A percentile compares a stretch with the other conserved stretches of the same genome.
These are phyloP conservation scores for Columbina picui DNA, from an alignment of 2,113 vertebrate genomes.

Conservation along the genomic window DNA sequence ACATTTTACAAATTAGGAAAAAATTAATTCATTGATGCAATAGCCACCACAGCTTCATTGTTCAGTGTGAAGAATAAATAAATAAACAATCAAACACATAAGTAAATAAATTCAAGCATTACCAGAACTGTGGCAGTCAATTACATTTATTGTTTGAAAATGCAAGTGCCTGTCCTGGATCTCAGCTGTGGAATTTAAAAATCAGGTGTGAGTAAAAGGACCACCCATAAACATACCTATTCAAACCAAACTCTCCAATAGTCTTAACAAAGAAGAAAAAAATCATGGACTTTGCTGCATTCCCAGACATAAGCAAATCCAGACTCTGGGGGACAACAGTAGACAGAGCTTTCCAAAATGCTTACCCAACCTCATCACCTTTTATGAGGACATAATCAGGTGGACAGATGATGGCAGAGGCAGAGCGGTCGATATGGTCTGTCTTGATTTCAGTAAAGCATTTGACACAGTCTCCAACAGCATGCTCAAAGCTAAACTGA, in stretches of 20 bases:
- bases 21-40: neutral
- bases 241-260: neutral
- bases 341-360: neutral
- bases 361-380: too few relatives aligned
- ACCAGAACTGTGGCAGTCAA: neutral
- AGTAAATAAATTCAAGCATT: neutral
- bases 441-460: too few relatives aligned
- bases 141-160: neutral
- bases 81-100: neutral
- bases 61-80: neutral
- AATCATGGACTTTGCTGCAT: fast-evolving
- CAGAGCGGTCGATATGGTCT: too few relatives aligned
- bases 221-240: neutral
- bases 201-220: neutral
- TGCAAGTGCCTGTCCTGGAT: neutral
- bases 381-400: too few relatives aligned
- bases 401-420: too few relatives aligned
- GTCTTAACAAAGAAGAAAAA: neutral
- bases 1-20: neutral
- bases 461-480: too few relatives aligned
- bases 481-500: too few relatives aligned
- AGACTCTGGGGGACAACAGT: neutral
- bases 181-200: neutral
- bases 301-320: neutral
- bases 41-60: neutral